phyloP scores from a whole-genome alignment of 2,113 vertebrate genomes.

The Dromaius novaehollandiae region DNA sequence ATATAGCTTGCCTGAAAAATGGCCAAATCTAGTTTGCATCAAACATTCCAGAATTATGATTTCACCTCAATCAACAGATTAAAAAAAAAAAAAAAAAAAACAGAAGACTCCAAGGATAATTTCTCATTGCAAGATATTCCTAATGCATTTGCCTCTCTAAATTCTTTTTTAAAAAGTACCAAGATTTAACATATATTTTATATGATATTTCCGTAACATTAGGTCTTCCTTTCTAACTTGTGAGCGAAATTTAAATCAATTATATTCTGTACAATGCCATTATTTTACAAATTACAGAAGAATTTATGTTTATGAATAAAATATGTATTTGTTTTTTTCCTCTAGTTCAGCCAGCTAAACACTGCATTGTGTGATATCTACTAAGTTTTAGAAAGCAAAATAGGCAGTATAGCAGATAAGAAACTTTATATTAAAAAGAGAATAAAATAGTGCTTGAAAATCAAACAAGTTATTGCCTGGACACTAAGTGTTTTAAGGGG shows the following conservation, averaged over 20 bases:
- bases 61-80: background rate
- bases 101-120: no score
- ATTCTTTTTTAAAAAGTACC: background rate
- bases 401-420: background rate
- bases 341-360: background rate
- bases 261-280: background rate
- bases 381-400: background rate
- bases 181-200: background rate
- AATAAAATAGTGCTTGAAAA: background rate
- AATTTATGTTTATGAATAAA: background rate
- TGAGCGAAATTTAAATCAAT: background rate
- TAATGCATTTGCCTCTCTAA: background rate
- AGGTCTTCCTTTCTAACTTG: background rate
- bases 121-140: no score
- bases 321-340: background rate
- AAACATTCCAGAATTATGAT: background rate
- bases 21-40: no score
- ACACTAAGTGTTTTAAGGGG: background rate
- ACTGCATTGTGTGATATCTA: accelerated
- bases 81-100: background rate
- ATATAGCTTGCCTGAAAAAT: no score
- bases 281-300: background rate
- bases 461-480: background rate
- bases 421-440: background rate
- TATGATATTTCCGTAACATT: background rate